Conservation (phyloP, 2,888 invertebrate species). For the Stenchaetothrips biformis region DNA sequence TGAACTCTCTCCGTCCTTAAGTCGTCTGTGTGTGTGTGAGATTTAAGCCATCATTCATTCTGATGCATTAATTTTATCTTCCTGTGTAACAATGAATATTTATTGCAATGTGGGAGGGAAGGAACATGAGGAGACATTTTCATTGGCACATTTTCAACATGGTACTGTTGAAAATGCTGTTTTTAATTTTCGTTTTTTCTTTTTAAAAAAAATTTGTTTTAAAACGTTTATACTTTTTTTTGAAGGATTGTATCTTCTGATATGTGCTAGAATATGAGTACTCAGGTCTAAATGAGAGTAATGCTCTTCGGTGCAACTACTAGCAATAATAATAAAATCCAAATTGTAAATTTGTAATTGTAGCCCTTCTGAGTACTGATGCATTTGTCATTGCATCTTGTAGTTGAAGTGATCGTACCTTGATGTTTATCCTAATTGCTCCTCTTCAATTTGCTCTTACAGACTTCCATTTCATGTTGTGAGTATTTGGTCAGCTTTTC, state of each 20-base stretch:
- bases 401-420: slow-evolving; percentile 21
- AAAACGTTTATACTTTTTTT: slow-evolving; percentile 20
- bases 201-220: background rate
- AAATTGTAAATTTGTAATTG: slow-evolving; percentile 25
- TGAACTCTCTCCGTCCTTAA: slow-evolving; percentile 24
- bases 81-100: slow-evolving; percentile 22
- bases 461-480: background rate
- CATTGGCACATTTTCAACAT: slow-evolving; percentile 1
- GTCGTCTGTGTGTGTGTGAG: slow-evolving; percentile 24
- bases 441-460: slow-evolving; percentile 21
- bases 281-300: slow-evolving; percentile 18
- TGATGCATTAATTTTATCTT: slow-evolving; percentile 24
- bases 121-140: slow-evolving; percentile 23
- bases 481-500: slow-evolving; percentile 11
- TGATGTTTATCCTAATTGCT: slow-evolving; percentile 25
- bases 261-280: slow-evolving; percentile 22
- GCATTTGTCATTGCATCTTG: slow-evolving; percentile 24
- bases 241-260: slow-evolving; percentile 25
- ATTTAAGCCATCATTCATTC: slow-evolving; percentile 21
- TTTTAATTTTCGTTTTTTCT: background rate
- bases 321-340: slow-evolving; percentile 22
- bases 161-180: slow-evolving; percentile 10
- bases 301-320: slow-evolving; percentile 20
- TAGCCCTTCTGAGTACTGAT: slow-evolving; percentile 22
- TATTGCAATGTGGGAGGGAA: slow-evolving; percentile 24